A percentile compares a stretch with the other conserved stretches of the same genome.
phyloP scores from a whole-genome alignment of 2,797 vertebrate genomes.

The Oceanodroma leucorhoa region DNA sequence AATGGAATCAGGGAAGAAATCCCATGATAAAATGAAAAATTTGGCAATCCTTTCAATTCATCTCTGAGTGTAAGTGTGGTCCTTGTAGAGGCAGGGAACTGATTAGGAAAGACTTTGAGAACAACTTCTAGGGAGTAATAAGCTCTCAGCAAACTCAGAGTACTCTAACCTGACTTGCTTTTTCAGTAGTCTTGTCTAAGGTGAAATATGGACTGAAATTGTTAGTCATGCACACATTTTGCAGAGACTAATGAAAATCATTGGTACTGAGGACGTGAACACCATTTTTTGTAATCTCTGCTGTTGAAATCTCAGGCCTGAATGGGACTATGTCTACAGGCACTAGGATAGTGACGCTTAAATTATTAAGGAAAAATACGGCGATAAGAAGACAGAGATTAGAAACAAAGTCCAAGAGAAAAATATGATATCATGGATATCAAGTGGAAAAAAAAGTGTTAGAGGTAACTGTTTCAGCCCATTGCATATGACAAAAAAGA shows the following conservation, averaged over 20 bases:
- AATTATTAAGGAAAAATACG: background rate
- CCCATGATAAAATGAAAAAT: background rate
- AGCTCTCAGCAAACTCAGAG: background rate
- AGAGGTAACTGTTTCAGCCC: background rate
- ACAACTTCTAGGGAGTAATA: background rate
- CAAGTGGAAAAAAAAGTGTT: background rate
- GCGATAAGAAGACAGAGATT: background rate
- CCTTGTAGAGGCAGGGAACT: background rate
- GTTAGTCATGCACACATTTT: background rate
- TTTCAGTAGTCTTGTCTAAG: background rate
- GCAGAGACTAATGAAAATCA: background rate
- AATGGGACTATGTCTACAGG: background rate
- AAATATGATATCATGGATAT: background rate
- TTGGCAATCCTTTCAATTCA: background rate
- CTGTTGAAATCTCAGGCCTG: background rate
- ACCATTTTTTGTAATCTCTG: background rate
- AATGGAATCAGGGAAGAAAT: background rate
- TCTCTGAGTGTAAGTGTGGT: background rate
- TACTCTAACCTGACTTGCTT: background rate
- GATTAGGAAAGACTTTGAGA: background rate
- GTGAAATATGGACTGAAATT: background rate
- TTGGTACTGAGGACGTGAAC: background rate
- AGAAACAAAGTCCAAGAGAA: background rate
- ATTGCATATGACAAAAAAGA: background rate
- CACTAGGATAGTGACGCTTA: background rate